Conservation (phyloP, 2,888 invertebrate species). For the Plebejus argus region DNA sequence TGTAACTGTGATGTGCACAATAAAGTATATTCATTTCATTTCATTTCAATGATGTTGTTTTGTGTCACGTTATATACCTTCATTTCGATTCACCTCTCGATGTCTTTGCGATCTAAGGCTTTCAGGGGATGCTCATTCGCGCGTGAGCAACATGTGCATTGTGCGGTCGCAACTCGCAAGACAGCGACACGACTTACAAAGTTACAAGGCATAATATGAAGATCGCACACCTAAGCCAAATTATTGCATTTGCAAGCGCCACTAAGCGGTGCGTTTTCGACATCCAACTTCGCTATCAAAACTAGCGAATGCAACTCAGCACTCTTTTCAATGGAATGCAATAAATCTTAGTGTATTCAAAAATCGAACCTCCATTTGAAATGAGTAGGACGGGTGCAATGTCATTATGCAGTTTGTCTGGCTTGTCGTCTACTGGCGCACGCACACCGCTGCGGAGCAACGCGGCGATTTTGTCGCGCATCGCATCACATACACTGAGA, state of each 20-base stretch:
- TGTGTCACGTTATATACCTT: background rate
- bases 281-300: background rate
- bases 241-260: too few species aligned
- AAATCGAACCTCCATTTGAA: conserved; percentile 61
- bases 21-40: too few species aligned
- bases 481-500: conserved; percentile 60
- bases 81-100: background rate
- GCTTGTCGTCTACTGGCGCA: conserved; percentile 55
- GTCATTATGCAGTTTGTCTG: conserved; percentile 66
- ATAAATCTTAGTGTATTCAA: background rate
- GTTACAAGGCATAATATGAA: too few species aligned
- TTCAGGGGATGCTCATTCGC: background rate
- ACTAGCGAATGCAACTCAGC: background rate
- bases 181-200: too few species aligned
- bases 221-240: background rate
- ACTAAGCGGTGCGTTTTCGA: background rate
- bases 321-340: background rate
- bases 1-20: too few species aligned
- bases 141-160: background rate
- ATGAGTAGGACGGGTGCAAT: conserved; percentile 62
- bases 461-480: conserved; percentile 72
- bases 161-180: background rate
- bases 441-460: conserved; percentile 65
- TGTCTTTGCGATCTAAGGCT: background rate
- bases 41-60: too few species aligned